These are phyloP conservation scores for Myzus persicae DNA, from an alignment of 1,140 invertebrate species.

Conservation along the genomic window DNA sequence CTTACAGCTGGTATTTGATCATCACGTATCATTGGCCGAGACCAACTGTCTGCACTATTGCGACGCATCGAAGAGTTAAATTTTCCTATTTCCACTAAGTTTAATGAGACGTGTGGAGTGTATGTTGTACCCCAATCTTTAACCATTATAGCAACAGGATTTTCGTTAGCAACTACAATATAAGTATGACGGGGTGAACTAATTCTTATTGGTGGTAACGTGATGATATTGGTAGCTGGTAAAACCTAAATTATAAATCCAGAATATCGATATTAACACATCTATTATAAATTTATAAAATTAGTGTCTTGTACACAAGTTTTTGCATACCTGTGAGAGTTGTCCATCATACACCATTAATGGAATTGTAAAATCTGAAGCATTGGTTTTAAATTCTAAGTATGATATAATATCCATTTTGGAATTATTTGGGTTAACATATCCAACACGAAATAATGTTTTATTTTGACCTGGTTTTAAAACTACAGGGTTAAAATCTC, in stretches of 20 bases:
- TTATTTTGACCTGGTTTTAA: slow-evolving; percentile 54
- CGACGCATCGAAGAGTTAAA: slow-evolving; percentile 53
- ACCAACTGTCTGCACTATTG: slow-evolving; percentile 54
- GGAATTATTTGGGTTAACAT: slow-evolving; percentile 50
- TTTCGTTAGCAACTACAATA: slow-evolving; percentile 52
- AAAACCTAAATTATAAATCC: slow-evolving; percentile 30
- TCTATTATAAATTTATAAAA: not conserved
- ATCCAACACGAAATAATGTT: slow-evolving; percentile 54
- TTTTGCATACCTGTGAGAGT: slow-evolving; percentile 33
- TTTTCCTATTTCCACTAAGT: slow-evolving; percentile 47
- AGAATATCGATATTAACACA: not conserved
- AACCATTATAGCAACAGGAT: slow-evolving; percentile 47
- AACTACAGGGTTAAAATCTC: slow-evolving; percentile 52
- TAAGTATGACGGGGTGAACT: slow-evolving; percentile 54
- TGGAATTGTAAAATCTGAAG: slow-evolving; percentile 56
- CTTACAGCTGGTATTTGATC: slow-evolving; percentile 52
- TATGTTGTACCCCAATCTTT: slow-evolving; percentile 56
- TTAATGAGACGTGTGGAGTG: slow-evolving; percentile 42
- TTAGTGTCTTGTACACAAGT: not conserved
- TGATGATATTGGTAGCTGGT: slow-evolving; percentile 49
- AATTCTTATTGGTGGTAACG: slow-evolving; percentile 49
- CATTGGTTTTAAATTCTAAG: slow-evolving; percentile 54
- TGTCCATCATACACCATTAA: slow-evolving; percentile 55
- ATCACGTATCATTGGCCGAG: slow-evolving; percentile 48
- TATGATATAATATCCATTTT: slow-evolving; percentile 57